These are phyloP conservation scores for Hoplodrina blanda DNA, from an alignment of 2,888 invertebrate species.

Conservation along the genomic window DNA sequence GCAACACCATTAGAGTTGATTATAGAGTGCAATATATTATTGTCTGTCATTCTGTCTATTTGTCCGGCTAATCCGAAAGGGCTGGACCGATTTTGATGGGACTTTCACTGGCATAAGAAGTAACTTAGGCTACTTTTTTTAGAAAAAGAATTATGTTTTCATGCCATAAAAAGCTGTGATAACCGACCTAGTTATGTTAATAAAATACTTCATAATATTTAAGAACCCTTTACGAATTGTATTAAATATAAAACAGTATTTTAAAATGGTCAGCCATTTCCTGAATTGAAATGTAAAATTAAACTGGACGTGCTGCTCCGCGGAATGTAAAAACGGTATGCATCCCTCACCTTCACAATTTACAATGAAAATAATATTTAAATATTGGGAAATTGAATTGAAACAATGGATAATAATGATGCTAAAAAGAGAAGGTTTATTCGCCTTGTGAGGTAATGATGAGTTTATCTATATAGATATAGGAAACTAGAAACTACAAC, in stretches of 20 bases:
- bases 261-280: slow-evolving; percentile 24
- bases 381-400: slow-evolving; percentile 40
- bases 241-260: slow-evolving; percentile 20
- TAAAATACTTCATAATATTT: neutral
- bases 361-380: slow-evolving; percentile 45
- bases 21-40: no score
- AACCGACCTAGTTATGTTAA: no score
- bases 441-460: neutral
- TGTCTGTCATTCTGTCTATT: no score
- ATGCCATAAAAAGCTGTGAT: no score
- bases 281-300: slow-evolving; percentile 38
- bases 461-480: neutral
- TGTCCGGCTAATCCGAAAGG: no score
- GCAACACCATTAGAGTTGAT: no score
- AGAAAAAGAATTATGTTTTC: no score
- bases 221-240: neutral
- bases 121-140: no score
- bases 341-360: slow-evolving; percentile 25
- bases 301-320: slow-evolving; percentile 8
- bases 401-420: slow-evolving; percentile 11
- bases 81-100: no score
- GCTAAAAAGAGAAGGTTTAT: neutral
- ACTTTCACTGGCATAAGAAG: no score
- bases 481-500: no score
- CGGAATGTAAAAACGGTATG: slow-evolving; percentile 12